Percentiles rank a stretch among this genome's conserved stretches.
phyloP scores from a whole-genome alignment of 92 coral and sea anemone species.

The Hydrozoanthus gracilis region DNA sequence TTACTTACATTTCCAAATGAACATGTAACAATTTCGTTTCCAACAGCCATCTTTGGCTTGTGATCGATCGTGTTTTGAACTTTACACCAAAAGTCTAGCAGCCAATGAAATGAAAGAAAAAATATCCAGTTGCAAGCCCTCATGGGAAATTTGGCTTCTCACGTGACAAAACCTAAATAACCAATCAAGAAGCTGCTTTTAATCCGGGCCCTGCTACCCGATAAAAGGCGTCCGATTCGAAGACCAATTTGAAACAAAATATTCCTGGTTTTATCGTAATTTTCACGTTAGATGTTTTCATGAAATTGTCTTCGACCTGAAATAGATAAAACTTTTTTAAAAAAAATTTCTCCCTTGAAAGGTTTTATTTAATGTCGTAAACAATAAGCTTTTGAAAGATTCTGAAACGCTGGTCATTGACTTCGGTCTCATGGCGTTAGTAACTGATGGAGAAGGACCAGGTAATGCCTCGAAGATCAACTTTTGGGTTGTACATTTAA shows the following conservation, averaged over 20 bases:
- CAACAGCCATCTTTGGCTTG: slow-evolving; percentile 4
- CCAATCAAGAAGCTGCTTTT: slow-evolving; percentile 59
- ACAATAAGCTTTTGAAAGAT: background rate
- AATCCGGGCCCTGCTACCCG: slow-evolving; percentile 68
- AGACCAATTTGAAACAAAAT: slow-evolving; percentile 18
- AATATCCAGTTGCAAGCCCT: slow-evolving; percentile 30
- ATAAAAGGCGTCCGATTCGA: slow-evolving; percentile 93
- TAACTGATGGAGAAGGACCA: slow-evolving; percentile 51
- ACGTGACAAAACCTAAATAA: background rate
- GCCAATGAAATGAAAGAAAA: slow-evolving; percentile 67
- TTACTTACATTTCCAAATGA: slow-evolving; percentile 78
- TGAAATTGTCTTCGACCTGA: too few species aligned
- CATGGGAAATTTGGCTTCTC: slow-evolving; percentile 53
- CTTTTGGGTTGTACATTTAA: too few species aligned
- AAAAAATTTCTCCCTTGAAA: too few species aligned
- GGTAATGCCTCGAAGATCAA: slow-evolving; percentile 18
- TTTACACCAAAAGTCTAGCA: slow-evolving; percentile 37
- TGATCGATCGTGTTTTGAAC: slow-evolving; percentile 45
- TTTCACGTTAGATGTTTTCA: too few species aligned
- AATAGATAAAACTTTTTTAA: too few species aligned
- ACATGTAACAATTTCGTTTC: slow-evolving; percentile 38
- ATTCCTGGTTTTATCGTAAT: too few species aligned
- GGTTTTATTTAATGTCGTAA: background rate
- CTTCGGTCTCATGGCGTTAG: slow-evolving; percentile 29
- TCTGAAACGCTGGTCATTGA: background rate